These are phyloP conservation scores for Carollia perspicillata DNA, from an alignment of 2,113 vertebrate genomes.

Conservation along the genomic window DNA sequence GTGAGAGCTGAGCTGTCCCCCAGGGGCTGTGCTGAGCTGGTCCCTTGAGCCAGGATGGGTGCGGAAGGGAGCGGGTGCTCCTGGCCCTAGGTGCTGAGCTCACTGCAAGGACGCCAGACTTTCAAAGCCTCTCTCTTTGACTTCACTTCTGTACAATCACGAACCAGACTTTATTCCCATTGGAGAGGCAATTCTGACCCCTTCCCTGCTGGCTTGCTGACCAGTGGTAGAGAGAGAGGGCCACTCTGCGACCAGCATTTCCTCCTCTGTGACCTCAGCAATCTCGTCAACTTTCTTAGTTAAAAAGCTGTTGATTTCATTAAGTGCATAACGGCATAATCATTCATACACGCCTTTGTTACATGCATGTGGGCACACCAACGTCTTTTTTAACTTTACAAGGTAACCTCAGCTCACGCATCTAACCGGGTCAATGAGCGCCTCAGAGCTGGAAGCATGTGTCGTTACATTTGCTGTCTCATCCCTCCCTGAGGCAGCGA, in stretches of 20 bases:
- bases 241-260: not conserved
- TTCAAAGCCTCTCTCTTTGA: not conserved
- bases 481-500: not conserved
- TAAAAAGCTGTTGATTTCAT: not conserved
- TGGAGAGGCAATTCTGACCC: not conserved
- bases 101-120: not conserved
- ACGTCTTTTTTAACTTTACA: not conserved
- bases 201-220: not conserved
- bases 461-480: not conserved
- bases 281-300: not conserved
- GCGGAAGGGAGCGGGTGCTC: not conserved
- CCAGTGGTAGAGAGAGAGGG: not conserved
- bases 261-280: not conserved
- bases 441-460: not conserved
- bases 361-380: not conserved
- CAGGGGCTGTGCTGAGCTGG: not conserved
- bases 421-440: not conserved
- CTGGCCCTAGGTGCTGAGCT: not conserved
- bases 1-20: not conserved
- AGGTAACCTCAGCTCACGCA: not conserved
- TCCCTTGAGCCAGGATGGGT: not conserved
- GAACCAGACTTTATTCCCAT: not conserved
- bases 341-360: not conserved
- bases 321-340: not conserved
- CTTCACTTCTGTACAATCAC: not conserved